These are phyloP conservation scores for Apistogramma diplotaenia DNA, from an alignment of 2,113 vertebrate genomes.

Conservation along the genomic window DNA sequence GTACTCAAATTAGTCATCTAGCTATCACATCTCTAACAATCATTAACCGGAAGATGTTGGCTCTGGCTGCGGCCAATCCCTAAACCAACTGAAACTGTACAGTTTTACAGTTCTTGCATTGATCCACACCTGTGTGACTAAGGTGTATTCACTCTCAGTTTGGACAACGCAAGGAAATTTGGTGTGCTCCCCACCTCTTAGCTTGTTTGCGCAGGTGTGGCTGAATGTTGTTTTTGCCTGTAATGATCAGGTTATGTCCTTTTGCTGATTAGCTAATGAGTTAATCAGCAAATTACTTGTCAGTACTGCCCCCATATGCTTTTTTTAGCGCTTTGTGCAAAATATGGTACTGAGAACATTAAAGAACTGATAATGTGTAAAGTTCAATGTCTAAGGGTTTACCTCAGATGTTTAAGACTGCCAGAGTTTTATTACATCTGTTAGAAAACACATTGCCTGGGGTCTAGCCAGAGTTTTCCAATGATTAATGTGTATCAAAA, in stretches of 20 bases:
- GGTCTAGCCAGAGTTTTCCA: neutral
- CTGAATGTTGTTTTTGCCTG: conserved; percentile 25
- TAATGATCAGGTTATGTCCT: neutral
- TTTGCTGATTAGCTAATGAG: conserved; percentile 13
- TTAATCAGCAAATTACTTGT: neutral
- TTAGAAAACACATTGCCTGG: neutral
- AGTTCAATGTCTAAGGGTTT: neutral
- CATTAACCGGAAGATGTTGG: conserved; percentile 58
- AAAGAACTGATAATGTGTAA: neutral
- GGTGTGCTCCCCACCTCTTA: neutral
- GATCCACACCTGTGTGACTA: conserved; percentile 44
- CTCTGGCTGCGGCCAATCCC: conserved; percentile 13
- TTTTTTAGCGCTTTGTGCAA: too few species aligned
- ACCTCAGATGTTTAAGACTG: neutral
- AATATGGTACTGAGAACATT: neutral
- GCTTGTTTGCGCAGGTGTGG: conserved; percentile 54
- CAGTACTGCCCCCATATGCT: neutral
- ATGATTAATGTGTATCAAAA: conserved; percentile 9
- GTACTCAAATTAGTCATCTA: conserved; percentile 50
- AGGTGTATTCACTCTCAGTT: conserved; percentile 23
- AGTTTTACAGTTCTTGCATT: conserved; percentile 35
- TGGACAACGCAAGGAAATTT: conserved; percentile 12
- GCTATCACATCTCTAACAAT: conserved; percentile 51
- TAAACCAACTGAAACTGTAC: conserved; percentile 31
- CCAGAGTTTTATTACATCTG: neutral